A percentile compares a stretch with the other conserved stretches of the same genome.
Evolutionary conservation across 2,888 invertebrate genomes (phyloP).

Genomic region (Oscheius sp.): DNA sequence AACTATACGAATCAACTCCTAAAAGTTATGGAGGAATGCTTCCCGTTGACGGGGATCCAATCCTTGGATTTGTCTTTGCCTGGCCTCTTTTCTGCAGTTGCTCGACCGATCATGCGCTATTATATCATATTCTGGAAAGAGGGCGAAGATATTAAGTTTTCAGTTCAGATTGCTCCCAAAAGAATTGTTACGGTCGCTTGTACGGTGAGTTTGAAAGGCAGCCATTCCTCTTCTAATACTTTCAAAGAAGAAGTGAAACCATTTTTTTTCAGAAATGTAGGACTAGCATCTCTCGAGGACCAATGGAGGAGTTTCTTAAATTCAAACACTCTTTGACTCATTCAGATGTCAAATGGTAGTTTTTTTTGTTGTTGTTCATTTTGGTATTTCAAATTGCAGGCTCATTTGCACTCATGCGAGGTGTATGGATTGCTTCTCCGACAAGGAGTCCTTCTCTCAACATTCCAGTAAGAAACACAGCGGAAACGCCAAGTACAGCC

Average conservation of each 20-base stretch:
- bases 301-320: not conserved
- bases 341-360: not conserved
- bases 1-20: not conserved
- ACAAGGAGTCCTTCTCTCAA: not conserved
- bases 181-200: not conserved
- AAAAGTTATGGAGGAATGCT: not conserved
- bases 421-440: not conserved
- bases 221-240: no score
- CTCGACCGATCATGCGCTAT: not conserved
- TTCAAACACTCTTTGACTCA: conserved; percentile 10
- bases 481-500: no score
- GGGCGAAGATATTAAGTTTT: not conserved
- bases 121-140: not conserved
- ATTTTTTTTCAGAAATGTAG: not conserved
- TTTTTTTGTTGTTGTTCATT: not conserved
- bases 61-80: not conserved
- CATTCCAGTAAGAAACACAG: not conserved
- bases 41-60: not conserved
- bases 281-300: not conserved
- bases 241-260: no score
- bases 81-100: not conserved
- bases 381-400: not conserved
- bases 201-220: not conserved
- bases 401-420: no score
- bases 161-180: not conserved